Conservation (phyloP, 2,113 vertebrate species). For the Hystrix cristata region DNA sequence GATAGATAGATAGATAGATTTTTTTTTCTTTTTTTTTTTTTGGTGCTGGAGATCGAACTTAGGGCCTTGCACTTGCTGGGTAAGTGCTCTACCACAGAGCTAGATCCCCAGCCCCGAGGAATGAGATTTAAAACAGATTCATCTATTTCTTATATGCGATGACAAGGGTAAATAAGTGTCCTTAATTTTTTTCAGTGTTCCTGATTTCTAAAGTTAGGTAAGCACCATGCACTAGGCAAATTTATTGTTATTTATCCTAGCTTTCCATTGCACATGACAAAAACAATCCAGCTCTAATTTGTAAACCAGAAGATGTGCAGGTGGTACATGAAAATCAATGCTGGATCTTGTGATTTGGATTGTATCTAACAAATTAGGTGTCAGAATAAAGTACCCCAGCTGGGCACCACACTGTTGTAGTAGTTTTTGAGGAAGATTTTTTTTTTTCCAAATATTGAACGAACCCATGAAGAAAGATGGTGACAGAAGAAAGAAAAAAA, state of each 20-base stretch:
- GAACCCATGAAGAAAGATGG: slow-evolving; percentile 32
- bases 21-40: no score
- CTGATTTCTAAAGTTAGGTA: slow-evolving; percentile 20
- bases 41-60: no score
- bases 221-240: neutral
- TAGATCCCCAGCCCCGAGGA: neutral
- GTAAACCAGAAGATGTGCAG: neutral
- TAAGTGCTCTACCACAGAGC: no score
- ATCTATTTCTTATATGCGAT: neutral
- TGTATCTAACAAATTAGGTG: neutral
- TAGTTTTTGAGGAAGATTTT: slow-evolving; percentile 7
- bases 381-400: slow-evolving; percentile 12
- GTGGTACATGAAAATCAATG: neutral
- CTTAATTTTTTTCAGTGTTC: slow-evolving; percentile 13
- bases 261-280: neutral
- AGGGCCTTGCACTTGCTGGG: no score
- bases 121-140: slow-evolving; percentile 5
- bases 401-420: neutral
- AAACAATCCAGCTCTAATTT: slow-evolving; percentile 36
- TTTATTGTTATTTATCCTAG: slow-evolving; percentile 7
- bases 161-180: neutral
- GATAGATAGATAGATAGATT: no score
- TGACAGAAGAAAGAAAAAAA: neutral
- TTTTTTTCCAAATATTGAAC: slow-evolving; percentile 25
- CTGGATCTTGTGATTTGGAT: neutral